Conservation (phyloP, 2,888 invertebrate genomes). For the Stenodema calcarata region DNA sequence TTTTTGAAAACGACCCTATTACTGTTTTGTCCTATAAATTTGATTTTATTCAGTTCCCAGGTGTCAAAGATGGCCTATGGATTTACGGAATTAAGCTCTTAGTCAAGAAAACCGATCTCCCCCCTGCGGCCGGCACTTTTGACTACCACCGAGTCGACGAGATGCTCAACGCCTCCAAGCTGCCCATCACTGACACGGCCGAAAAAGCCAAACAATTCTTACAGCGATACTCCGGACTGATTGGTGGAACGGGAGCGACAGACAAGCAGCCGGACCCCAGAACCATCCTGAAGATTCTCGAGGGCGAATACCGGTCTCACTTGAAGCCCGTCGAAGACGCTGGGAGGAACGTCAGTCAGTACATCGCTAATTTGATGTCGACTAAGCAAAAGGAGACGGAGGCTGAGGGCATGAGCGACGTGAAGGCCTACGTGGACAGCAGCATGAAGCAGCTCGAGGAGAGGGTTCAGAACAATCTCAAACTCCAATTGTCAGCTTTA, state of each 20-base stretch:
- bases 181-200: constrained; percentile 57
- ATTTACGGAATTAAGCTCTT: constrained; percentile 62
- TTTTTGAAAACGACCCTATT: too few species aligned
- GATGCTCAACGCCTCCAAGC: constrained; percentile 56
- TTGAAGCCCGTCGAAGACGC: constrained; percentile 54
- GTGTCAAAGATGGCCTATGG: constrained; percentile 61
- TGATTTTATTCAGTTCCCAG: constrained; percentile 61
- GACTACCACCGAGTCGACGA: constrained; percentile 57
- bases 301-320: constrained; percentile 53
- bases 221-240: constrained; percentile 52
- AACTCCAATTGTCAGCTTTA: constrained; percentile 58
- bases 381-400: constrained; percentile 35
- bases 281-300: constrained; percentile 56
- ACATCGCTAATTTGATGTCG: constrained; percentile 54
- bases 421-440: constrained; percentile 50
- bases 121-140: constrained; percentile 43
- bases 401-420: background rate
- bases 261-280: constrained; percentile 54
- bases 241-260: background rate
- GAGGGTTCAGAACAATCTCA: constrained; percentile 22
- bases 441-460: constrained; percentile 43
- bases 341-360: constrained; percentile 55
- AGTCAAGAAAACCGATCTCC: constrained; percentile 57
- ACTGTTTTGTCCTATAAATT: too few species aligned
- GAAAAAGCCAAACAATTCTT: constrained; percentile 57